Evolutionary conservation across 2,797 vertebrate genomes (phyloP).

Genomic region (Rallus crepitans): DNA sequence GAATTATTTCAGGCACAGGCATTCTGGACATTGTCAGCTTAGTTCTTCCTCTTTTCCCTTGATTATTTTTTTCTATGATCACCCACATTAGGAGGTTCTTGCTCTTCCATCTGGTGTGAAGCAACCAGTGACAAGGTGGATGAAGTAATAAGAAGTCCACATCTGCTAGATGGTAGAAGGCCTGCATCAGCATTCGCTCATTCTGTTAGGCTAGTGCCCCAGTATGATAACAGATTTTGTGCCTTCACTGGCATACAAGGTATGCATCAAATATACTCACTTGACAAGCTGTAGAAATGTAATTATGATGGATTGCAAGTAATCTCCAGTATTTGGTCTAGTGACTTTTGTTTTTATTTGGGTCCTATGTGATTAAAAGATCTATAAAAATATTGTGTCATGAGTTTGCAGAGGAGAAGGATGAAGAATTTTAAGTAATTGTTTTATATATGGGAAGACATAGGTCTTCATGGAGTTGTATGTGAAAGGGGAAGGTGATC

Average conservation of each 20-base stretch:
- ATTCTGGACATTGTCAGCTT: neutral
- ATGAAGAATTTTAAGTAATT: neutral
- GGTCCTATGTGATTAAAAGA: neutral
- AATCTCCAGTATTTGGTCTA: neutral
- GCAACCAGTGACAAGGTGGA: accelerated
- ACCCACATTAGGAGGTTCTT: neutral
- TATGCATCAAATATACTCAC: neutral
- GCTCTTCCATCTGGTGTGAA: neutral
- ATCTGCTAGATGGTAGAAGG: neutral
- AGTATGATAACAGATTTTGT: neutral
- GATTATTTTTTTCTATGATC: neutral
- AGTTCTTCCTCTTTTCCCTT: neutral
- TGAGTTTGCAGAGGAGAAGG: neutral
- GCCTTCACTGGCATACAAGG: neutral
- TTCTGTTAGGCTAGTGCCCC: neutral
- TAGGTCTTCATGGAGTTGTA: neutral
- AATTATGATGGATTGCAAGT: neutral
- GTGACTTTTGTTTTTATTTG: neutral
- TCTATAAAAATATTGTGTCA: neutral
- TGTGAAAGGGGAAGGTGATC: neutral
- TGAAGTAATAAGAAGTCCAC: neutral
- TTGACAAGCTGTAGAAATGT: neutral
- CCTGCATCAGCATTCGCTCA: neutral
- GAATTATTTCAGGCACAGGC: neutral
- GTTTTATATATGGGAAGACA: neutral